Evolutionary conservation across 2,797 vertebrate species (phyloP), one percentile per base, ranked within the genome.

Genomic region (Pteronotus mesoamericanus): DNA sequence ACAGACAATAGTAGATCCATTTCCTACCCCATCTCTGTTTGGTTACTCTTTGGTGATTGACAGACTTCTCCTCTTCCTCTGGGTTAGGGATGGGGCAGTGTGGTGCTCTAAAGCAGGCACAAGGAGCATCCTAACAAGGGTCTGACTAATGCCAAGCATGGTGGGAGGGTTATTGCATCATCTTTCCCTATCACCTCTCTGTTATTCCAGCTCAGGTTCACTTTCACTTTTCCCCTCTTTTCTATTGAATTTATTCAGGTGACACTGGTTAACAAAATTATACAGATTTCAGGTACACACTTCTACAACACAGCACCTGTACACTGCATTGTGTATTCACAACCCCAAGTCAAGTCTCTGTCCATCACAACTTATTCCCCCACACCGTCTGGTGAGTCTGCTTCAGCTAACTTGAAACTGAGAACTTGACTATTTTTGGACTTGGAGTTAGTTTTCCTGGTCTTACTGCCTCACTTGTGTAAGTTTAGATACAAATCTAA

Each of bases 101-200:
- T 4, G 74, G 42, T 51, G 24, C 10, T 42, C 37, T 87, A 86
- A 83, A 34, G 4, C 8, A 39, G 51, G 37, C 18, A 7, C 2
- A 53, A 69, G 78, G 11, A 61, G 8, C 22, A 34, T 24, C 55
- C 39, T 34, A 72, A 86, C 7, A 29, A 57, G n/a, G 1, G 0
- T 53, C 79, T 86, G 80, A 68, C 32, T 90, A 46, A 80, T 69
- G 46, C 32, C 75, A 89, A 80, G 24, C 4, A 10, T 78, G 39
- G 8, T 55, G 55, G 42, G 46, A 86, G 12, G 7, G 9, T 59
- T 84, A 51, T 21, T 75, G 26, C 7, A 10, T 14, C 10, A 3
- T 66, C 39, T 88, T 66, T 75, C n/a, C 29, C 61, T 37, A 64
- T 71, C 77, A 16, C 9, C 3, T 68, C 59, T 78, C 42, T n/a